Base-by-base conservation (phyloP, 2,113 vertebrate species). In the Lates calcarifer region DNA sequence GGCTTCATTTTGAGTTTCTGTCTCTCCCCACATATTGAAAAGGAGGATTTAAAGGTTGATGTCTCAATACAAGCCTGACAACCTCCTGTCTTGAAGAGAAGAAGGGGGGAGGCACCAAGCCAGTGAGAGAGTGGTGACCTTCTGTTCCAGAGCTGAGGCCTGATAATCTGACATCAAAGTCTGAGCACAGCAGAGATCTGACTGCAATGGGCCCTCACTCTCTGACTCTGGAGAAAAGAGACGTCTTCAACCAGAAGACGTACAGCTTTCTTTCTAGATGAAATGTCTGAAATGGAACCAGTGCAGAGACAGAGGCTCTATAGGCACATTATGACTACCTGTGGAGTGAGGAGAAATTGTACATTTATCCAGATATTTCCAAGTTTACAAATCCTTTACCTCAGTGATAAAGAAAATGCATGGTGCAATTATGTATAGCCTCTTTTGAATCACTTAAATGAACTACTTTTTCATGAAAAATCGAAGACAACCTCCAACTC, bases 141-240 rank as follows among this genome's bases (percentile, higher is more conserved):
- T 81, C 62, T 79, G 55, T 84, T 79, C 56, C 62, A 37, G 20
- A 81, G 76, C 74, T 61, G 71, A 78, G 88, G 64, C 80, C 86
- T 45, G 31, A 70, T 89, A 91, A 91, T 90, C 87, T 88, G 79
- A 86, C 87, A 88, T 92, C 91, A 91, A 89, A 91, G 89, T 86
- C 72, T 37, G 35, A 72, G 62, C 79, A 57, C 56, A 37, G 17
- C 66, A 35, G 57, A 74, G 73, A 78, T 57, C 29, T 76, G 83
- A 82, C 85, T 78, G 77, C 70, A 53, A 49, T 3, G 37, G 33
- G 26, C 63, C 53, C 66, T 60, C 66, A 15, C 53, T 66, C 24
- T 20, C 56, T 75, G 31, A 77, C 71, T 63, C 47, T 49, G 20
- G 37, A 39, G n/a, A 33, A 68, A 39, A 71, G 39, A 79, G 45